A percentile compares a stretch with the other conserved stretches of the same genome.
Evolutionary conservation across 2,888 invertebrate species (phyloP).

Genomic region (Shargacucullia verbasci): DNA sequence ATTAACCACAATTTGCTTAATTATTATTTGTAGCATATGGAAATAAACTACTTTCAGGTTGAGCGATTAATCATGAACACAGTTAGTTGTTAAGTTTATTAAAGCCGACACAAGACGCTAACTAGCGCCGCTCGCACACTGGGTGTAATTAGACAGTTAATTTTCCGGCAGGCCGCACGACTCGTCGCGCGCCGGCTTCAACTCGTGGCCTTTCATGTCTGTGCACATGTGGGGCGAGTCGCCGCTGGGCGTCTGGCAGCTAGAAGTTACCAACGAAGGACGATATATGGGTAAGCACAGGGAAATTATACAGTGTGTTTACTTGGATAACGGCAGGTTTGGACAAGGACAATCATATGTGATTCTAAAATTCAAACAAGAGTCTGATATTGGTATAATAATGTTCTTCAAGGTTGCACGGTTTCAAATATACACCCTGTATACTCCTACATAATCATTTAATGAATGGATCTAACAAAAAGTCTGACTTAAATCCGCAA

Average conservation of each 20-base stretch:
- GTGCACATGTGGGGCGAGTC: slow-evolving; percentile 99
- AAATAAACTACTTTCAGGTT: slow-evolving; percentile 5
- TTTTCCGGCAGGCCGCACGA: slow-evolving; percentile 92
- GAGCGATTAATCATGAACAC: slow-evolving; percentile 41
- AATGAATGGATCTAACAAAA: slow-evolving; percentile 34
- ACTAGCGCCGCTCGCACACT: slow-evolving; percentile 52
- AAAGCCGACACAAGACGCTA: slow-evolving; percentile 58
- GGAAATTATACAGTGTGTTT: slow-evolving; percentile 3
- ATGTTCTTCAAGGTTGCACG: slow-evolving; percentile 4
- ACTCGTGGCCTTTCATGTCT: slow-evolving; percentile 99
- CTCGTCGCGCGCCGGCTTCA: slow-evolving; percentile 97
- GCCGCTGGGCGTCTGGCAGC: slow-evolving; percentile 97
- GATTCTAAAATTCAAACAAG: no score
- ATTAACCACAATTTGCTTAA: no score
- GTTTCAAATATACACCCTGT: slow-evolving; percentile 16
- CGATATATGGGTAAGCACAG: slow-evolving; percentile 93
- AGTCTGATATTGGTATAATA: no score
- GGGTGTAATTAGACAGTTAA: slow-evolving; percentile 68
- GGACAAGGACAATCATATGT: not conserved
- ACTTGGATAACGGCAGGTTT: not conserved
- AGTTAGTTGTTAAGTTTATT: slow-evolving; percentile 43
- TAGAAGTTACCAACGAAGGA: slow-evolving; percentile 98
- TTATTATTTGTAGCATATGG: no score
- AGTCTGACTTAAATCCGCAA: slow-evolving; percentile 38
- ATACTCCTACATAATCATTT: slow-evolving; percentile 3